phyloP scores from a whole-genome alignment of 2,888 invertebrate genomes.

The Frankliniella fusca region DNA sequence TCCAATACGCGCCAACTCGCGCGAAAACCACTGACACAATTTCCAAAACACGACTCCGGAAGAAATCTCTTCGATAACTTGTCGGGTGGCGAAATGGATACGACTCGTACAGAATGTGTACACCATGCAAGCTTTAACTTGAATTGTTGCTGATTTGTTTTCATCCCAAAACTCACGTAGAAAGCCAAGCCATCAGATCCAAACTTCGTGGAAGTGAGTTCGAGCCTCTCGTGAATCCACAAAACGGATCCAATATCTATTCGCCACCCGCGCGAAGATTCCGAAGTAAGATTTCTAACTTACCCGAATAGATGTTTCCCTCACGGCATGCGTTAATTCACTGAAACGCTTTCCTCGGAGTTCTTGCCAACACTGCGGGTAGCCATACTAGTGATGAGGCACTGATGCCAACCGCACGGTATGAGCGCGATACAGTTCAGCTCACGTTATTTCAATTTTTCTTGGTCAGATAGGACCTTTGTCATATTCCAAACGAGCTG shows the following conservation, averaged over 20 bases:
- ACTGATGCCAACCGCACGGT: neutral
- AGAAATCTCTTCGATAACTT: neutral
- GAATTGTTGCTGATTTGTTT: neutral
- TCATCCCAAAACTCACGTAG: no score
- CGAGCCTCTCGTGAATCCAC: neutral
- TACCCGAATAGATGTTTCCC: constrained; percentile 18
- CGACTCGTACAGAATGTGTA: neutral
- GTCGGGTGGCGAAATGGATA: neutral
- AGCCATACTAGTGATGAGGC: neutral
- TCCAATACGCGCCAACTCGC: neutral
- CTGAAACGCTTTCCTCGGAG: constrained; percentile 7
- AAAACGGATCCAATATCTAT: neutral
- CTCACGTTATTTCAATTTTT: no score
- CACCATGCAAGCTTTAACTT: neutral
- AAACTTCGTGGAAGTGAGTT: neutral
- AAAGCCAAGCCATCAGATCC: neutral
- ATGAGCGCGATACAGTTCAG: neutral
- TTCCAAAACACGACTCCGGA: neutral
- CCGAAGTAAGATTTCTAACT: neutral
- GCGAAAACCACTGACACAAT: neutral
- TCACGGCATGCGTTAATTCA: constrained; percentile 19
- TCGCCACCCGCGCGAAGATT: neutral
- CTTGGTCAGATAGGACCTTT: no score
- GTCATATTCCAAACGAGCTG: no score
- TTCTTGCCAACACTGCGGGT: constrained; percentile 16